These are phyloP conservation scores for Trichopoda pennipes DNA, from an alignment of 2,888 invertebrate genomes.

Conservation along the genomic window DNA sequence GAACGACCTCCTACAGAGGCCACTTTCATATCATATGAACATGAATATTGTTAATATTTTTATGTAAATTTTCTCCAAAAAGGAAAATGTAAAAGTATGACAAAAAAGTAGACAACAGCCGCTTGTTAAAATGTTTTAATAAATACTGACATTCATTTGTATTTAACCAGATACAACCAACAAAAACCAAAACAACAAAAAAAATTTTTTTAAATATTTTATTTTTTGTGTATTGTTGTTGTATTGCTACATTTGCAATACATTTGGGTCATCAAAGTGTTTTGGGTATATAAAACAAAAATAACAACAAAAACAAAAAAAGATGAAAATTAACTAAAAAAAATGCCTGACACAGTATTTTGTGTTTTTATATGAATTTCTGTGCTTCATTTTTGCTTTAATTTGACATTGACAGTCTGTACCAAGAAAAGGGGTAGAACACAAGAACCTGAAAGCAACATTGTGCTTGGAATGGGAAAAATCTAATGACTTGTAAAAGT, in stretches of 20 bases:
- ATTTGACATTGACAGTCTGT: slow-evolving; percentile 58
- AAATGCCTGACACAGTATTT: background rate
- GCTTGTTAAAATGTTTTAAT: slow-evolving; percentile 60
- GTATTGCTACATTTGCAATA: slow-evolving; percentile 16
- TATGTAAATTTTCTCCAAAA: slow-evolving; percentile 12
- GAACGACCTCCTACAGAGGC: slow-evolving; percentile 48
- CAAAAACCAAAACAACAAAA: slow-evolving; percentile 1
- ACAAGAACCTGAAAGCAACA: background rate
- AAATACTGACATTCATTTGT: slow-evolving; percentile 63
- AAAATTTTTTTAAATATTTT: slow-evolving; percentile 9
- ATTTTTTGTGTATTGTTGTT: background rate
- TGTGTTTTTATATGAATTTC: slow-evolving; percentile 17
- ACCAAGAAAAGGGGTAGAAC: background rate
- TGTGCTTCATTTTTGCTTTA: slow-evolving; percentile 16
- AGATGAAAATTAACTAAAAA: slow-evolving; percentile 5
- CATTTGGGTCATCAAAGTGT: slow-evolving; percentile 34
- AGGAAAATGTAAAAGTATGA: slow-evolving; percentile 1
- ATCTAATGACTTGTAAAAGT: slow-evolving; percentile 52
- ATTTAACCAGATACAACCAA: slow-evolving; percentile 35
- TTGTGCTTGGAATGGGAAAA: background rate
- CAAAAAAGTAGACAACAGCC: slow-evolving; percentile 33
- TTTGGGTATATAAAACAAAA: slow-evolving; percentile 2
- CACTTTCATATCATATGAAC: slow-evolving; percentile 2
- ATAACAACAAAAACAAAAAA: too few relatives aligned
- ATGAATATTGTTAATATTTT: slow-evolving; percentile 40